These are phyloP conservation scores for Xanthia togata DNA, from an alignment of 2,888 invertebrate genomes.

Conservation along the genomic window DNA sequence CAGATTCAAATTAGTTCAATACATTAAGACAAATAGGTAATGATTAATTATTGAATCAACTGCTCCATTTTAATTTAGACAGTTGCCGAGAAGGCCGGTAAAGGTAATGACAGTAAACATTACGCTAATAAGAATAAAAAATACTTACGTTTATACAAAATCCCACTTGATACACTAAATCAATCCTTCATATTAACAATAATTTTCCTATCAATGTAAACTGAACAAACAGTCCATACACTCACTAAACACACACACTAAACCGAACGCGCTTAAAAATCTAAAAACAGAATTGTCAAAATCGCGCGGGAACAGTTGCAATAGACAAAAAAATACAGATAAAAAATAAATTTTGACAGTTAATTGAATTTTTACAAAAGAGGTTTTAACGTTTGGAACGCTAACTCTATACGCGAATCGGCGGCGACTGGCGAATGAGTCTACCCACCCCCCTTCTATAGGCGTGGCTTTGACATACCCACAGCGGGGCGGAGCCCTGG, in stretches of 20 bases:
- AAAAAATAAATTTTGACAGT: constrained; percentile 61
- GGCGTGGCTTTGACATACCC: constrained; percentile 79
- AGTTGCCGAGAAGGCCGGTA: neutral
- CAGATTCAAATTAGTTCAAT: constrained; percentile 4
- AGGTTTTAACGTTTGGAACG: constrained; percentile 69
- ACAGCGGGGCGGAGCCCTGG: constrained; percentile 76
- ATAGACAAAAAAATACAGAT: constrained; percentile 51
- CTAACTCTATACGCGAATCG: constrained; percentile 84
- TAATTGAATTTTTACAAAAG: constrained; percentile 66
- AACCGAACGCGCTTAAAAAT: constrained; percentile 59
- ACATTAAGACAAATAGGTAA: neutral
- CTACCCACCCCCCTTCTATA: constrained; percentile 73
- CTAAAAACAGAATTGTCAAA: constrained; percentile 57
- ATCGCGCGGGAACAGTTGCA: constrained; percentile 52
- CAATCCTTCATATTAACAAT: constrained; percentile 64
- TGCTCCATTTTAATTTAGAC: neutral
- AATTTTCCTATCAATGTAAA: constrained; percentile 34
- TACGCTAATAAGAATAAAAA: neutral
- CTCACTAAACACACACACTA: constrained; percentile 65
- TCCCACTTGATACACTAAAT: constrained; percentile 56
- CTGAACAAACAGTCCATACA: constrained; percentile 59
- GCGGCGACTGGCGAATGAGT: constrained; percentile 83
- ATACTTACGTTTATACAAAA: constrained; percentile 63
- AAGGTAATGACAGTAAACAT: neutral
- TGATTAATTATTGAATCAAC: too few species aligned